Base-by-base conservation (phyloP, 2,888 invertebrate genomes). In the Apamea anceps region DNA sequence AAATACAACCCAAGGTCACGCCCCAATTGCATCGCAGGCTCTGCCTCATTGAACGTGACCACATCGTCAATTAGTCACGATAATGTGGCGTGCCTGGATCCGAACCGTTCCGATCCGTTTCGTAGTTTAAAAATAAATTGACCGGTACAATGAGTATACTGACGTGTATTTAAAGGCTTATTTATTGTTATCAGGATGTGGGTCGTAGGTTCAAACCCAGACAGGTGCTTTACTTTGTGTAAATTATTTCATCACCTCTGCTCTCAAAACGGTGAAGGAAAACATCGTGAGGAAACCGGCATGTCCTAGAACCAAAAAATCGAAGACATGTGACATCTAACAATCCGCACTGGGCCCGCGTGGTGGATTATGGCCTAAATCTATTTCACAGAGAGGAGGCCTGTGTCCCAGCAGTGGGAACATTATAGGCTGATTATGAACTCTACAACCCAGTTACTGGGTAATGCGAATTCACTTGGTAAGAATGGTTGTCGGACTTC, bases 21-120 rank as follows among this genome's bases (percentile, higher is more conserved):
- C 73, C 73, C 74, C 76, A 85, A 85, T 79, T 82, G 76, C 80
- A 85, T 72, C 62, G 65, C 60, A 67, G 13, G 62, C 45, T 37
- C 78, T 51, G 82, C 85, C 85, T 85, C 83, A 85, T 85, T 85
- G 71, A 79, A 72, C 86, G 32, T 25, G n/a, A 85, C 85, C 85
- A 65, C 85, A 82, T 76, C 83, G 65, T 82, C 86, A 85, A 85
- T 85, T 85, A 85, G 79, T 76, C 82, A 67, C 85, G 54, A 77
- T 79, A 85, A 85, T 85, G 82, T 82, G 76, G 73, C 72, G n/a
- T 62, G n/a, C 70, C 66, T 65, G 79, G 66, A 71, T 79, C 73
- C 51, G 67, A 75, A 28, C 37, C 13, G 63, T 45, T 67, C 28
- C 32, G 37, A 63, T 62, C 45, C 42, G 51, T 63, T 79, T 57